Base-by-base conservation (phyloP, 1,140 invertebrate species). In the Calephelis virginiensis region DNA sequence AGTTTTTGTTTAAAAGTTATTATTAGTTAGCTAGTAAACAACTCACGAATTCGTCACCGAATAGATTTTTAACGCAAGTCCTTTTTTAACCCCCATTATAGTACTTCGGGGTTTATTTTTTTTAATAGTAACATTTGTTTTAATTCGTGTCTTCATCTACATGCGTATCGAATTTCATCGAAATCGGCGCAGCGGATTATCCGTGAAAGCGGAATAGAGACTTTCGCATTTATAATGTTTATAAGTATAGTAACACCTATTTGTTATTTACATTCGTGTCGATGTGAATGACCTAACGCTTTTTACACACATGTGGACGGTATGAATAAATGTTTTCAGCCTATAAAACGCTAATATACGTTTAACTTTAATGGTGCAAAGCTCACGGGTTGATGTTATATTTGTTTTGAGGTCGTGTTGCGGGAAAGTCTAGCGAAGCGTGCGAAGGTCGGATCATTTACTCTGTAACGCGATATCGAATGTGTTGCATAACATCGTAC, bases 401-500 rank as follows among this genome's bases (percentile, higher is more conserved):
- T 73, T 70, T 67, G 70, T 74, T 76, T 68, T 75, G 65, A 73
- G 73, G 73, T 78, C 75, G 71, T 74, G 81, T 80, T 79, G 80
- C 82, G 78, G 81, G 82, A 83, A 83, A 82, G 80, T 77, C 77
- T 76, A 80, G 63, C 76, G 76, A 73, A 80, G 83, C 86, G 83
- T 85, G 78, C 71, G 72, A 79, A 87, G 85, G 79, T 82, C 80
- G 82, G 77, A 87, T 85, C 78, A 77, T 82, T 88, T 88, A 88
- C 83, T 75, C 81, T 71, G 83, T 79, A 83, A 85, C 65, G 68
- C 80, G 75, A 86, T 86, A 88, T 75, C 74, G 71, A 70, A 81
- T 77, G 76, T 78, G 76, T 88, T 86, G 80, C 77, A 75, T 81
- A 86, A 86, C 80, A 28, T 37, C 37, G 56, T 17, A 12, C 28